Evolutionary conservation across 2,888 invertebrate genomes (phyloP).

Genomic region (Coleophora flavipennella): DNA sequence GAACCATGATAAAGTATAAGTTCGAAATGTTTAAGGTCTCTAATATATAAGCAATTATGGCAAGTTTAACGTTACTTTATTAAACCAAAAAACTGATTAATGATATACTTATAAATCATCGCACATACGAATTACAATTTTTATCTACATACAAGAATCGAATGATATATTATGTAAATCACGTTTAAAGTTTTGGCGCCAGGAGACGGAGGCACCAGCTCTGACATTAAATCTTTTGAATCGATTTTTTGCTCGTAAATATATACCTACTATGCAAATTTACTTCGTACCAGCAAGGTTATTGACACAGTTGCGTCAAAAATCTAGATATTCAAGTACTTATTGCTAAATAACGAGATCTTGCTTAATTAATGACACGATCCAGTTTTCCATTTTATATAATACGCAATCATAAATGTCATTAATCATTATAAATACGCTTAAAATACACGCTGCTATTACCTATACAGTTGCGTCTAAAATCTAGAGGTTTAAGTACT

Average conservation of each 20-base stretch:
- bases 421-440: slow-evolving; percentile 33
- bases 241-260: slow-evolving; percentile 42
- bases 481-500: slow-evolving; percentile 36
- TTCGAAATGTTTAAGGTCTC: no score
- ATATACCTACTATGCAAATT: slow-evolving; percentile 44
- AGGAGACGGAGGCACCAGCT: slow-evolving; percentile 7
- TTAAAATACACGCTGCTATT: slow-evolving; percentile 27
- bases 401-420: slow-evolving; percentile 27
- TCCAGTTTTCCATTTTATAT: slow-evolving; percentile 37
- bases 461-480: slow-evolving; percentile 57
- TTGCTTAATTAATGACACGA: slow-evolving; percentile 46
- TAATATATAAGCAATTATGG: no score
- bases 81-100: no score
- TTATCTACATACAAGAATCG: no score
- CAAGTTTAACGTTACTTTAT: no score
- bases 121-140: neutral
- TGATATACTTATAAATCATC: neutral
- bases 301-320: slow-evolving; percentile 57
- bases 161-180: slow-evolving; percentile 22
- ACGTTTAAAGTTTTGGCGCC: slow-evolving; percentile 22
- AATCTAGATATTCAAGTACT: slow-evolving; percentile 36
- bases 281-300: slow-evolving; percentile 56
- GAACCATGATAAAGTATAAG: no score
- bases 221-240: neutral
- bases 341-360: slow-evolving; percentile 47